phyloP scores from a whole-genome alignment of 2,797 vertebrate species.

The Leuciscus waleckii region DNA sequence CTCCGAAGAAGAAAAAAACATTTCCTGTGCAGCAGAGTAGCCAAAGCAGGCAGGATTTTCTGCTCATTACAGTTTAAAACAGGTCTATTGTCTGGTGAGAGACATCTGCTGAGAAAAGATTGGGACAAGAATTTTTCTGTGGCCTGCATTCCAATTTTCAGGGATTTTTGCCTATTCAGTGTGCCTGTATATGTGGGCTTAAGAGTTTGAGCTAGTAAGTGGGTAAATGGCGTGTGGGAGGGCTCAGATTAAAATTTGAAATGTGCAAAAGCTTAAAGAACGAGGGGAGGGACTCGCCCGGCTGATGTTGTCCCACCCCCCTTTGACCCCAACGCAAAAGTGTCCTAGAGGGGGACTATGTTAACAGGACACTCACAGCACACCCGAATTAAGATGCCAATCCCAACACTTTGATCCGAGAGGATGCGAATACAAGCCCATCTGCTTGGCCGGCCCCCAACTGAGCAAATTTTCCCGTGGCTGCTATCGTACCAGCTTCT shows the following conservation, averaged over 20 bases:
- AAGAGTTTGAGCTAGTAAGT: conserved; percentile 16
- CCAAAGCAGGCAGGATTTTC: conserved; percentile 58
- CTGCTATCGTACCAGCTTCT: conserved; percentile 52
- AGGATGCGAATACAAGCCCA: conserved; percentile 67
- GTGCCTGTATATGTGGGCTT: conserved; percentile 18
- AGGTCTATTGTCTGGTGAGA: conserved; percentile 75
- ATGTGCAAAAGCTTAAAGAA: conserved; percentile 70
- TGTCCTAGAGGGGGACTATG: not conserved
- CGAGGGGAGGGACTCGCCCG: conserved; percentile 49
- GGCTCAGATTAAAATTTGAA: conserved; percentile 40
- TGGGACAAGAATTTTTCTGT: conserved; percentile 73
- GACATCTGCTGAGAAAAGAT: conserved; percentile 80
- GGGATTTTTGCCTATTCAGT: conserved; percentile 46
- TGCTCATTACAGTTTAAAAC: conserved; percentile 80
- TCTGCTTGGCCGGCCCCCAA: conserved; percentile 70
- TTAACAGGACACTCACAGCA: not conserved
- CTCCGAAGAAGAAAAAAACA: conserved; percentile 5
- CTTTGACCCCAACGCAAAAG: not conserved
- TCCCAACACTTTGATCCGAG: conserved; percentile 67
- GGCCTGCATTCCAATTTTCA: conserved; percentile 61
- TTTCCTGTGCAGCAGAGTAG: conserved; percentile 39
- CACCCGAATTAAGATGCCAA: conserved; percentile 8
- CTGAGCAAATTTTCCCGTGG: conserved; percentile 64
- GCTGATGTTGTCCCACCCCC: no score
- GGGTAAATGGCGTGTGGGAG: conserved; percentile 59